A percentile compares a stretch with the other conserved stretches of the same genome.
Evolutionary conservation across 1,140 invertebrate species (phyloP).

Genomic region (Chelonus insularis): DNA sequence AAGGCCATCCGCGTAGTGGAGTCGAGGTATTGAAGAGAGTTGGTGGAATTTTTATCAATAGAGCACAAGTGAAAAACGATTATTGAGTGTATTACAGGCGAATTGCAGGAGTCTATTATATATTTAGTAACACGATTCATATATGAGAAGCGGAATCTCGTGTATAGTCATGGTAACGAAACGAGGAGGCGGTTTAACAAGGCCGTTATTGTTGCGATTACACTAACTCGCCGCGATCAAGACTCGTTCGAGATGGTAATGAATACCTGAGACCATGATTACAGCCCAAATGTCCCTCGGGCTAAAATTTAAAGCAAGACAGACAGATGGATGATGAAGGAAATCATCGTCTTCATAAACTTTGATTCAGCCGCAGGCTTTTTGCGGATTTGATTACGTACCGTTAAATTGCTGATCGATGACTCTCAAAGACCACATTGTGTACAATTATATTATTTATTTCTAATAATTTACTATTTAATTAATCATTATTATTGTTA

Average conservation of each 20-base stretch:
- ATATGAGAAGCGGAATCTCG: neutral
- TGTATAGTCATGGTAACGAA: conserved; percentile 34
- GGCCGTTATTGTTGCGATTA: conserved; percentile 50
- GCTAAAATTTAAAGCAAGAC: neutral
- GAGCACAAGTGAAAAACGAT: neutral
- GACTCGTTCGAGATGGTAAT: conserved; percentile 42
- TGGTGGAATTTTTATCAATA: neutral
- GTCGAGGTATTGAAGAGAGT: neutral
- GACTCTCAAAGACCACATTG: conserved; percentile 11
- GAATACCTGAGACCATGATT: conserved; percentile 44
- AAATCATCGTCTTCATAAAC: conserved; percentile 11
- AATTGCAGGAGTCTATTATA: conserved; percentile 2
- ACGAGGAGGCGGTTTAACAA: conserved; percentile 44
- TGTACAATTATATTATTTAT: neutral
- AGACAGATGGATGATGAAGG: neutral
- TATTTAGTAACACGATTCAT: conserved; percentile 1
- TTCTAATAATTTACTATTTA: too few species aligned
- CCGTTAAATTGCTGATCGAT: conserved; percentile 25
- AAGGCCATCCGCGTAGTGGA: neutral
- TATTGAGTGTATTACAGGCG: conserved; percentile 3
- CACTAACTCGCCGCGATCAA: conserved; percentile 47
- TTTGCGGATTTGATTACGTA: conserved; percentile 15
- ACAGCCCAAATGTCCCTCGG: conserved; percentile 34
- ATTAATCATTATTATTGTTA: neutral
- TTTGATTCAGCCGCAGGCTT: conserved; percentile 1